Conservation (phyloP, 2,888 invertebrate genomes). For the Drosophila cognata region DNA sequence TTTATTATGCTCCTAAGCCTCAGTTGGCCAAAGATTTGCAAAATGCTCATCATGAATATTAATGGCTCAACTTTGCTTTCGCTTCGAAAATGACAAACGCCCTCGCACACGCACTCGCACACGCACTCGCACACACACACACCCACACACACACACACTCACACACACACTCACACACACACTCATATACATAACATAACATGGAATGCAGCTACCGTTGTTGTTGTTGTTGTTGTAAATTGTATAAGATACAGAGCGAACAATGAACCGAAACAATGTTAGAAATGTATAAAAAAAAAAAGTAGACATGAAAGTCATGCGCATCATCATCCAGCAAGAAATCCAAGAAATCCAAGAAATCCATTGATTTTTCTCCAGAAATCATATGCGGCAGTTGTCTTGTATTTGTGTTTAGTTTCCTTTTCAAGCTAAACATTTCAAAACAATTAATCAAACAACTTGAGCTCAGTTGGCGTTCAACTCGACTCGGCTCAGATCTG, state of each 20-base stretch:
- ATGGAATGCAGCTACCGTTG: slow-evolving; percentile 22
- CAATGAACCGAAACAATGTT: slow-evolving; percentile 24
- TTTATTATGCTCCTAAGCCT: slow-evolving; percentile 18
- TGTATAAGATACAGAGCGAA: slow-evolving; percentile 32
- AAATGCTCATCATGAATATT: slow-evolving; percentile 45
- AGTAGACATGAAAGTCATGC: slow-evolving; percentile 34
- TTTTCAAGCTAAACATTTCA: slow-evolving; percentile 34
- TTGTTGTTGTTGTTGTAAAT: slow-evolving; percentile 13
- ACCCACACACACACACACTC: background rate
- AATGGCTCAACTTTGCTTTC: slow-evolving; percentile 42
- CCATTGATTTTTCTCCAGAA: slow-evolving; percentile 34
- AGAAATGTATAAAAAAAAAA: slow-evolving; percentile 10
- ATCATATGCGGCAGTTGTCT: slow-evolving; percentile 16
- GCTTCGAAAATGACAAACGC: slow-evolving; percentile 30
- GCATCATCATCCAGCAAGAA: slow-evolving; percentile 10
- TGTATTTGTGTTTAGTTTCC: slow-evolving; percentile 29
- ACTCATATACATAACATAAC: background rate
- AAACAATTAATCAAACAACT: slow-evolving; percentile 54
- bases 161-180: background rate
- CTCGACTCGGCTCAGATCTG: slow-evolving; percentile 1
- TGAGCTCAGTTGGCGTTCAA: slow-evolving; percentile 4
- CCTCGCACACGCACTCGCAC: slow-evolving; percentile 21
- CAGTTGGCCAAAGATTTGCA: slow-evolving; percentile 22
- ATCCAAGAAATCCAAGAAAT: background rate
- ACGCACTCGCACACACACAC: background rate